phyloP scores from a whole-genome alignment of 2,113 vertebrate species.

The Calypte anna region DNA sequence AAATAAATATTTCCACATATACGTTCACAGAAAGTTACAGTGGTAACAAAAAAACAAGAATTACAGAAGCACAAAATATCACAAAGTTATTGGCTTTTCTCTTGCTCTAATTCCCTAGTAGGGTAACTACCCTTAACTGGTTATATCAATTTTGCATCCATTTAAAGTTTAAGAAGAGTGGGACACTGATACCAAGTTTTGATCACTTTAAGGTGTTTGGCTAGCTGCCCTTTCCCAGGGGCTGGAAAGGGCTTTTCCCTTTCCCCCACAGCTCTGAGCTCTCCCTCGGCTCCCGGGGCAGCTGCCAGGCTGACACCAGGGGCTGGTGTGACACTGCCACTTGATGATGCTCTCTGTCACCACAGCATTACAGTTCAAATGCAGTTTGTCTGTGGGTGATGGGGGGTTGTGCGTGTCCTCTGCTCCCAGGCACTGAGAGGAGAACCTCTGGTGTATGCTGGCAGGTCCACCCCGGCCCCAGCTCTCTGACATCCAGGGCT shows the following conservation, averaged over 20 bases:
- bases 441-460: fast-evolving
- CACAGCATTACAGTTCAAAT: fast-evolving
- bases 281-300: fast-evolving
- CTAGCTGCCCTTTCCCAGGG: background rate
- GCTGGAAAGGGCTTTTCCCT: no score
- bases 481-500: background rate
- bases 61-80: background rate
- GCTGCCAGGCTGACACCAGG: background rate
- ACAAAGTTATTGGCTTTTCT: background rate
- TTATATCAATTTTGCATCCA: background rate
- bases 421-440: background rate
- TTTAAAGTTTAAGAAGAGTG: background rate
- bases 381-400: background rate
- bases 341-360: background rate
- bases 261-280: fast-evolving
- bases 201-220: background rate
- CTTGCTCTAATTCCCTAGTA: background rate
- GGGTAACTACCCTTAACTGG: background rate
- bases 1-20: no score
- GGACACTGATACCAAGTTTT: background rate
- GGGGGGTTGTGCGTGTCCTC: background rate
- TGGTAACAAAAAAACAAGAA: background rate
- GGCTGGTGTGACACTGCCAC: fast-evolving
- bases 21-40: background rate
- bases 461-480: fast-evolving